Evolutionary conservation across 2,113 vertebrate species (phyloP).

Genomic region (Deroptyus accipitrinus): DNA sequence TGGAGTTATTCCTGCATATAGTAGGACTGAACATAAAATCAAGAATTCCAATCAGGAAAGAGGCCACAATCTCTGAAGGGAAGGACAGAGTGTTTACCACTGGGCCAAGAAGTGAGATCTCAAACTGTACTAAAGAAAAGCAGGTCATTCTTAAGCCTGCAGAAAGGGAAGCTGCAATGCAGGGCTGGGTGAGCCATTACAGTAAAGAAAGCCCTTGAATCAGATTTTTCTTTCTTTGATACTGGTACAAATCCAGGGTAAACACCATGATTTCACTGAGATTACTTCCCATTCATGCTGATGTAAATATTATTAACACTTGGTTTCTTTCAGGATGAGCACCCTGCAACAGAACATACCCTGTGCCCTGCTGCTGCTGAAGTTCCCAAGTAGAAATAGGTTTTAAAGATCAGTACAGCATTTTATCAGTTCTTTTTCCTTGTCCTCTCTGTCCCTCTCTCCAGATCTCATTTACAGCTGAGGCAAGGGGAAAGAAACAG

Average conservation of each 20-base stretch:
- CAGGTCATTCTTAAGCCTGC: not conserved
- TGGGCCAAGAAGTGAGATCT: not conserved
- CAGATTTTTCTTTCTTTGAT: not conserved
- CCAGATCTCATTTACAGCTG: not conserved
- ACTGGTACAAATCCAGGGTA: not conserved
- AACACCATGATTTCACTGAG: not conserved
- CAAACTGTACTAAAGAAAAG: not conserved
- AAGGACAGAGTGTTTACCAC: not conserved
- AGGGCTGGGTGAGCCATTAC: not conserved
- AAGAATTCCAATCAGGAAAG: not conserved
- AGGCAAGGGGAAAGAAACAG: not conserved
- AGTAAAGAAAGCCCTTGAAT: not conserved
- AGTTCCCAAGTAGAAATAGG: not conserved
- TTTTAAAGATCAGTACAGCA: not conserved
- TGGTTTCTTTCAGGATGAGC: not conserved
- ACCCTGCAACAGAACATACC: not conserved
- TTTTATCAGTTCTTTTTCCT: not conserved
- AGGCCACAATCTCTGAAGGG: not conserved
- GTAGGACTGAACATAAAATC: not conserved
- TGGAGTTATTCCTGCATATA: not conserved
- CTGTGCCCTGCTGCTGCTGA: not conserved
- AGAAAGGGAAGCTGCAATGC: not conserved
- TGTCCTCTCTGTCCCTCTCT: not conserved
- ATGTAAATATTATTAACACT: not conserved
- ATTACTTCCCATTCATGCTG: not conserved